Conservation (phyloP, 2,113 vertebrate species). For the Promerops cafer region DNA sequence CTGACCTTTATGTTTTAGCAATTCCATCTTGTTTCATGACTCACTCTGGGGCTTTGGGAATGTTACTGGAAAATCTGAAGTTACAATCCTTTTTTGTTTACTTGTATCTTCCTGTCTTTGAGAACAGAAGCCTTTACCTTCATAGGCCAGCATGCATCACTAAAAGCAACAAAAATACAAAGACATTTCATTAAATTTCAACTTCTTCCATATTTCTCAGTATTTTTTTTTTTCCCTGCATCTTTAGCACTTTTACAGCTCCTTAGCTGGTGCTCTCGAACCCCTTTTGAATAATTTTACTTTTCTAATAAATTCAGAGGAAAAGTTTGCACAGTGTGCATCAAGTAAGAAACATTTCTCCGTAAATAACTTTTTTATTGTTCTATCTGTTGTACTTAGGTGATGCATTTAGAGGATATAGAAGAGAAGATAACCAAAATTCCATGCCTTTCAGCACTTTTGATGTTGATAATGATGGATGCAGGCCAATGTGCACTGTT, state of each 20-base stretch:
- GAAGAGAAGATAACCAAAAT: conserved; percentile 87
- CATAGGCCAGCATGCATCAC: not conserved
- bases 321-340: not conserved
- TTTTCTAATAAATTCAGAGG: not conserved
- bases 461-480: conserved; percentile 88
- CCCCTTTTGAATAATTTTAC: not conserved
- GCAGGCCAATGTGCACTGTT: conserved; percentile 77
- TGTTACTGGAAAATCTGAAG: not conserved
- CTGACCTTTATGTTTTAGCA: not conserved
- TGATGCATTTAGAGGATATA: conserved; percentile 85
- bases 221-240: not conserved
- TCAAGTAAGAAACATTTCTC: not conserved
- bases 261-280: not conserved
- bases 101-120: not conserved
- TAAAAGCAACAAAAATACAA: not conserved
- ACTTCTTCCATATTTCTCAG: not conserved
- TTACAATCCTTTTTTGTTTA: not conserved
- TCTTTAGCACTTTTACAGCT: not conserved
- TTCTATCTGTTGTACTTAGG: conserved; percentile 65
- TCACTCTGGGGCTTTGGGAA: not conserved
- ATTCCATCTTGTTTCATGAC: not conserved
- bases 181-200: not conserved
- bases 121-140: not conserved
- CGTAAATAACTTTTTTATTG: not conserved
- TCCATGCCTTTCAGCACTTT: conserved; percentile 86